phyloP scores from a whole-genome alignment of 1,140 invertebrate species.

The Triops cancriformis region DNA sequence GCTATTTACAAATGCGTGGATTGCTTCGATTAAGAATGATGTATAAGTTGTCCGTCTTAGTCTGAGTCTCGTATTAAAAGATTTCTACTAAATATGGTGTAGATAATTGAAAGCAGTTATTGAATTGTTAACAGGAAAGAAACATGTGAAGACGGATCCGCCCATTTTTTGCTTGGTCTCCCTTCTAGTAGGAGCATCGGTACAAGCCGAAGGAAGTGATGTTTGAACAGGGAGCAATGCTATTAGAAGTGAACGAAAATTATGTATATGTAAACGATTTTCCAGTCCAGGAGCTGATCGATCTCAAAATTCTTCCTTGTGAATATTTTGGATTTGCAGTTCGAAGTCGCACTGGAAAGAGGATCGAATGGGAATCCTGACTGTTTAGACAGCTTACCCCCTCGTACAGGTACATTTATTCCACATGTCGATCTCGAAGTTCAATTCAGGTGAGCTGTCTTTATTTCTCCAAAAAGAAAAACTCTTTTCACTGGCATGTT shows the following conservation, averaged over 20 bases:
- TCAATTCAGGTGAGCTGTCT: not conserved
- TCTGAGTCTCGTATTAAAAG: slow-evolving; percentile 58
- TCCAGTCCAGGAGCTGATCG: not conserved
- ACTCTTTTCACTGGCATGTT: not conserved
- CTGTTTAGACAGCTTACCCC: not conserved
- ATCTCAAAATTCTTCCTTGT: not conserved
- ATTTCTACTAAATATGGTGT: slow-evolving; percentile 77
- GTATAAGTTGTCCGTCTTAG: slow-evolving; percentile 64
- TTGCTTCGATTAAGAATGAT: slow-evolving; percentile 64
- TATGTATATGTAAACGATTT: not conserved
- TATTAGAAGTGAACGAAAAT: not conserved
- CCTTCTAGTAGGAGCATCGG: not conserved
- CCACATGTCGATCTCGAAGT: not conserved
- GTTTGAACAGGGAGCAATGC: not conserved
- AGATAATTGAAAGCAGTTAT: slow-evolving; percentile 39
- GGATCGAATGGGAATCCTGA: not conserved
- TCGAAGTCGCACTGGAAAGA: not conserved
- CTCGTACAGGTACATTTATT: not conserved
- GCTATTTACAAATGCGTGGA: slow-evolving; percentile 60
- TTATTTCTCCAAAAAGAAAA: not conserved
- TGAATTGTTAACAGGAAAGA: not conserved
- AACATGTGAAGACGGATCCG: not conserved
- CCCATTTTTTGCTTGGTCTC: not conserved
- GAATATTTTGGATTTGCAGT: not conserved
- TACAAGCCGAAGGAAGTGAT: not conserved